These are phyloP conservation scores for Agriotes lineatus DNA, from an alignment of 2,888 invertebrate genomes.

Conservation along the genomic window DNA sequence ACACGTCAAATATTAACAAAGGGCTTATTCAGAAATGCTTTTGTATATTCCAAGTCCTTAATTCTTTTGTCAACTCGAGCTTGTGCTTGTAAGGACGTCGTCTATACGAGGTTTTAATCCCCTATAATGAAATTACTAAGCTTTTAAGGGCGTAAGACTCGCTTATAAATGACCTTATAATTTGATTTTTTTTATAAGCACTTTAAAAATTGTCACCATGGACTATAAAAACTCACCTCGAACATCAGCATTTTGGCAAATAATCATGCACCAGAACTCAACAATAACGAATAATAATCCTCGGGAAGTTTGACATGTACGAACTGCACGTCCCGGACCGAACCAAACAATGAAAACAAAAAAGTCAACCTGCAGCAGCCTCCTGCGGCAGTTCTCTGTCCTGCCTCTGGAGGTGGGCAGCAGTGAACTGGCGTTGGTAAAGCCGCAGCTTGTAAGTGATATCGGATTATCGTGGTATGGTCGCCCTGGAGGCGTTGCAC, in stretches of 20 bases:
- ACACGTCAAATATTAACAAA: no score
- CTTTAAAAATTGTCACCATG: constrained; percentile 5
- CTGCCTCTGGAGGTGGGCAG: constrained; percentile 30
- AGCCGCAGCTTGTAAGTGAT: constrained; percentile 34
- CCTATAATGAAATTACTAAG: no score
- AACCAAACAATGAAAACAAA: background rate
- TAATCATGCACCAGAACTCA: constrained; percentile 31
- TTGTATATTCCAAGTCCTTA: no score
- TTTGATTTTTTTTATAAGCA: no score
- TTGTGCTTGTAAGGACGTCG: no score
- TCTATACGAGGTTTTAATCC: no score
- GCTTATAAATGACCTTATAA: no score
- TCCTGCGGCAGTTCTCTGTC: constrained; percentile 4
- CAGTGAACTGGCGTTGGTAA: constrained; percentile 23
- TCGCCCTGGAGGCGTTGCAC: constrained; percentile 41
- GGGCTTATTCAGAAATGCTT: no score
- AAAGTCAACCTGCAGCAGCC: background rate
- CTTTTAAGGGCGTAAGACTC: no score
- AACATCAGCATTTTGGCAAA: constrained; percentile 47
- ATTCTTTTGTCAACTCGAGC: no score
- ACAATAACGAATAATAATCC: constrained; percentile 22
- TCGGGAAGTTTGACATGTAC: background rate
- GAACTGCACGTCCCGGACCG: constrained; percentile 1
- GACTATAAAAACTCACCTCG: constrained; percentile 48
- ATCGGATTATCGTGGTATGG: constrained; percentile 35